Conservation (phyloP, 2,797 vertebrate species). For the Sebastes iracundus region DNA sequence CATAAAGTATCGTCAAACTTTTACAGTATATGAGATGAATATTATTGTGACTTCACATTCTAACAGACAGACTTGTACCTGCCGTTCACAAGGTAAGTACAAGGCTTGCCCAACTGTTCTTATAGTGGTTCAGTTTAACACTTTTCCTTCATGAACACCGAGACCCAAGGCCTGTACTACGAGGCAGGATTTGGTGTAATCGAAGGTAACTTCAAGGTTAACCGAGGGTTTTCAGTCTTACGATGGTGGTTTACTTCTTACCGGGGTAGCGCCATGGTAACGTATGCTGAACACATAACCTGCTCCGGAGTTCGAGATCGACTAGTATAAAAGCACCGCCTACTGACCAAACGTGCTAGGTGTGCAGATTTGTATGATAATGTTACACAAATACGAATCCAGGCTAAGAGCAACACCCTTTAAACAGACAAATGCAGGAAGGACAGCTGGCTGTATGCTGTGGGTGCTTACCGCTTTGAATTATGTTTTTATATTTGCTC, state of each 20-base stretch:
- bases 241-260: too few relatives aligned
- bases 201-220: too few relatives aligned
- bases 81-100: not conserved
- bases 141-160: not conserved
- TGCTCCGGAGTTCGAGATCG: too few relatives aligned
- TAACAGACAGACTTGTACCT: not conserved
- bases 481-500: not conserved
- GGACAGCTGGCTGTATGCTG: not conserved
- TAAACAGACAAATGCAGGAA: not conserved
- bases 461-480: not conserved
- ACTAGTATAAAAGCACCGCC: not conserved
- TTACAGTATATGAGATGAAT: not conserved
- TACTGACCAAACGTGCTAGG: not conserved
- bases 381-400: not conserved
- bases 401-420: not conserved
- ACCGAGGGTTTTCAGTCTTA: too few relatives aligned
- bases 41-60: conserved; percentile 8
- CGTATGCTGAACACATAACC: too few relatives aligned
- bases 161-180: not conserved
- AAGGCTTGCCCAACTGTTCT: not conserved
- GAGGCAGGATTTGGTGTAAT: too few relatives aligned
- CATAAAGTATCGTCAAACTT: not conserved
- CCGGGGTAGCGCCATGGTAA: too few relatives aligned
- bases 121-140: not conserved
- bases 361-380: not conserved